Evolutionary conservation across 2,888 invertebrate species (phyloP).

Genomic region (Parnassius mnemosyne): DNA sequence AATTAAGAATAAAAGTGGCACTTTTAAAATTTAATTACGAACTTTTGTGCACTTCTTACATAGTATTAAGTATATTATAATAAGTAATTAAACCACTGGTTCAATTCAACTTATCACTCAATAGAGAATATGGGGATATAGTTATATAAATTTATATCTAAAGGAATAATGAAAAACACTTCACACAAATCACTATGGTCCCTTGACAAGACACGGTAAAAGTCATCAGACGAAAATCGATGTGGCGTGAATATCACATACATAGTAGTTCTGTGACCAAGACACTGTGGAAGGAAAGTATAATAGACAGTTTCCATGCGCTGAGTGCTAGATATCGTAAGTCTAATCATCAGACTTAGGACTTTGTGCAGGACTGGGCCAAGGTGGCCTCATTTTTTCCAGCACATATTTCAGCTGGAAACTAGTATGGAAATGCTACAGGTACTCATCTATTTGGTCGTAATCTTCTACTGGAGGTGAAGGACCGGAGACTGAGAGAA

Average conservation of each 20-base stretch:
- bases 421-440: slow-evolving; percentile 80
- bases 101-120: slow-evolving; percentile 43
- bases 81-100: slow-evolving; percentile 37
- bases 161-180: slow-evolving; percentile 53
- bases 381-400: slow-evolving; percentile 72
- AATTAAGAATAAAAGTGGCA: slow-evolving; percentile 66
- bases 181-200: slow-evolving; percentile 65
- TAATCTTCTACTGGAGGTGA: slow-evolving; percentile 88
- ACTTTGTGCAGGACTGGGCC: slow-evolving; percentile 70
- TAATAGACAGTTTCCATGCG: slow-evolving; percentile 26
- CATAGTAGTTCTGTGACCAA: slow-evolving; percentile 29
- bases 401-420: slow-evolving; percentile 77
- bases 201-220: slow-evolving; percentile 63
- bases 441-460: slow-evolving; percentile 82
- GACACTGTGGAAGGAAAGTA: slow-evolving; percentile 19
- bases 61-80: slow-evolving; percentile 46
- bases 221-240: slow-evolving; percentile 53
- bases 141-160: slow-evolving; percentile 46
- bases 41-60: slow-evolving; percentile 70
- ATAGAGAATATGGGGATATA: slow-evolving; percentile 50
- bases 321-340: slow-evolving; percentile 26
- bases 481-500: slow-evolving; percentile 89
- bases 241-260: slow-evolving; percentile 42
- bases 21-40: slow-evolving; percentile 58
- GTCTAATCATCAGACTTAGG: slow-evolving; percentile 51